A percentile compares a stretch with the other conserved stretches of the same genome.
Conservation (phyloP, 2,113 vertebrate species). For the Coturnix japonica region DNA sequence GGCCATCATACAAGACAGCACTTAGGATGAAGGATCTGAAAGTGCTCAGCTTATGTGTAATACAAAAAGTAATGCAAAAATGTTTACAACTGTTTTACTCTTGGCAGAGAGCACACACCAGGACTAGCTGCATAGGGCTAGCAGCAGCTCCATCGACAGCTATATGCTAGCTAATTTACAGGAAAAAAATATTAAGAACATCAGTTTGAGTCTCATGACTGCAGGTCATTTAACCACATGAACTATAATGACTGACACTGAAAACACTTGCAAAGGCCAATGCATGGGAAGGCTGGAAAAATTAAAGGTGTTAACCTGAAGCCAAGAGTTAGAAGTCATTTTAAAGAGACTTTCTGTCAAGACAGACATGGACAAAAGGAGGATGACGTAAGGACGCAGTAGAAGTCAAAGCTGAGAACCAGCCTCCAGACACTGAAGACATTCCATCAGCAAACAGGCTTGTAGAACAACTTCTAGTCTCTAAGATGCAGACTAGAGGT, state of each 20-base stretch:
- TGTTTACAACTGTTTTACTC: neutral
- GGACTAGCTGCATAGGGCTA: neutral
- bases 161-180: neutral
- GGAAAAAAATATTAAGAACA: neutral
- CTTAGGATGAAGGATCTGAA: neutral
- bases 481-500: neutral
- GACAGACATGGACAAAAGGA: neutral
- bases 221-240: neutral
- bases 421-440: neutral
- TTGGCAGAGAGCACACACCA: neutral
- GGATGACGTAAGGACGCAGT: fast-evolving
- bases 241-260: neutral
- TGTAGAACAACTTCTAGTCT: neutral
- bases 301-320: neutral
- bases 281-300: fast-evolving
- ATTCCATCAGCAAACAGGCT: neutral
- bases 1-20: neutral
- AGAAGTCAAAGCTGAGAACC: neutral
- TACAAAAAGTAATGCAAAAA: neutral
- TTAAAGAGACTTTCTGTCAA: neutral
- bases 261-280: neutral
- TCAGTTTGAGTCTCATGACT: neutral
- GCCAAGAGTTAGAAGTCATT: neutral
- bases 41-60: neutral
- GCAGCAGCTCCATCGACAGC: neutral